Base-by-base conservation (phyloP, 1,140 invertebrate species). In the Dinothrombium tinctorium region DNA sequence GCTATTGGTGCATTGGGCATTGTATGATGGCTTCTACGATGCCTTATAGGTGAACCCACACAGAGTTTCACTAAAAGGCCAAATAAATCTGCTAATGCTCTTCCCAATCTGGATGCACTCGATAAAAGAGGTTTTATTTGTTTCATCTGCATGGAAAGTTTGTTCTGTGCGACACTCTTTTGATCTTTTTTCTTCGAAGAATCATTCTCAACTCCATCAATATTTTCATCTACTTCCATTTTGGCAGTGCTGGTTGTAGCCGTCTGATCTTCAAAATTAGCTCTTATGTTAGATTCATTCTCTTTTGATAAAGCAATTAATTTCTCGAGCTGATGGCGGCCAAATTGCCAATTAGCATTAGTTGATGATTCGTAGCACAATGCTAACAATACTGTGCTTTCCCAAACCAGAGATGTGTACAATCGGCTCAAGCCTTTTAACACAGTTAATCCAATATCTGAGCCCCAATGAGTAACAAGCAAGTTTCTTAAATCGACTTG, bases 351-450 rank as follows among this genome's bases (percentile, higher is more conserved):
- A 41, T 69, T 73, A 29, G 65, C 60, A 11, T 73, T 41, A n/a
- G 28, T 26, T n/a, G 43, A 22, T n/a, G 28, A 23, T 33, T 62
- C 61, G 49, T 73, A 78, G 53, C 78, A 81, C 0, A 86, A 57
- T 1, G 77, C 76, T 12, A 84, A 54, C 6, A 87, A 56, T 0
- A 84, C 65, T 2, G 78, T 84, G 50, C 76, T 82, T 56, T 86
- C 81, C 81, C 81, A 86, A 0, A 86, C 77, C 1, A 86, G 59
- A 15, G 76, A 73, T 33, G 74, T 77, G 52, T 84, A 86, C 5
- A 86, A 53, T 49, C 76, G 67, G 1, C 76, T 74, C 1, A 87
- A 58, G 4, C 71, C 69, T 52, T 70, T 69, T 5, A 86, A 51
- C 1, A 84, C 70, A 22, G 64, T 62, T 0, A 79, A 53, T 1